These are phyloP conservation scores for Ischnura elegans DNA, from an alignment of 2,888 invertebrate species.

Conservation along the genomic window DNA sequence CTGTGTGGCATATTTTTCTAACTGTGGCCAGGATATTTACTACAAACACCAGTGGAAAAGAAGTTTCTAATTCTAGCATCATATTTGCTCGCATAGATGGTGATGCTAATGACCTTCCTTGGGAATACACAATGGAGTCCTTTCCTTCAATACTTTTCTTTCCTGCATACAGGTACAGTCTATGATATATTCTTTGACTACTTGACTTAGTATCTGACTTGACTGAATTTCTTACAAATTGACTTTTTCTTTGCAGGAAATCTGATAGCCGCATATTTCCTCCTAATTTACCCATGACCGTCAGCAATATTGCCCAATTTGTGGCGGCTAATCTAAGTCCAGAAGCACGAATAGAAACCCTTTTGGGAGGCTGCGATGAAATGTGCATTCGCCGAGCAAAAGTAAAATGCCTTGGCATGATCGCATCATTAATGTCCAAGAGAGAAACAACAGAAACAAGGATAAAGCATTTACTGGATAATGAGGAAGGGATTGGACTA, in stretches of 20 bases:
- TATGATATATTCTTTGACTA: conserved; percentile 29
- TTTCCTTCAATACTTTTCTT: conserved; percentile 91
- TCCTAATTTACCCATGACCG: conserved; percentile 81
- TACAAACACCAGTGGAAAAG: conserved; percentile 33
- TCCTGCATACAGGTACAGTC: conserved; percentile 85
- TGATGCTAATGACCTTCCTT: conserved; percentile 91
- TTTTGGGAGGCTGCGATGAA: conserved; percentile 57
- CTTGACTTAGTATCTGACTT: background rate
- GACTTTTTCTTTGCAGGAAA: conserved; percentile 79
- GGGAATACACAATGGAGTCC: conserved; percentile 89
- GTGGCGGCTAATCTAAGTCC: conserved; percentile 85
- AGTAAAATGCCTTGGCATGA: conserved; percentile 54
- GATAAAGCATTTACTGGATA: conserved; percentile 40
- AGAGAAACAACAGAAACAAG: conserved; percentile 38
- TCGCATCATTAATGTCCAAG: conserved; percentile 8
- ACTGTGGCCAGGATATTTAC: conserved; percentile 83
- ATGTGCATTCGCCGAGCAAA: conserved; percentile 43
- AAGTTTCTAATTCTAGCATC: conserved; percentile 79
- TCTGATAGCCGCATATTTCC: conserved; percentile 87
- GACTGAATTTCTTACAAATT: background rate
- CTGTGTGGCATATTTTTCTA: conserved; percentile 84
- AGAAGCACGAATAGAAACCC: conserved; percentile 50
- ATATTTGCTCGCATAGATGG: conserved; percentile 88
- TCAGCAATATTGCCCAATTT: conserved; percentile 85
- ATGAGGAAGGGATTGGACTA: background rate